Evolutionary conservation across 1,140 invertebrate genomes (phyloP).

Genomic region (Drosophila miranda): DNA sequence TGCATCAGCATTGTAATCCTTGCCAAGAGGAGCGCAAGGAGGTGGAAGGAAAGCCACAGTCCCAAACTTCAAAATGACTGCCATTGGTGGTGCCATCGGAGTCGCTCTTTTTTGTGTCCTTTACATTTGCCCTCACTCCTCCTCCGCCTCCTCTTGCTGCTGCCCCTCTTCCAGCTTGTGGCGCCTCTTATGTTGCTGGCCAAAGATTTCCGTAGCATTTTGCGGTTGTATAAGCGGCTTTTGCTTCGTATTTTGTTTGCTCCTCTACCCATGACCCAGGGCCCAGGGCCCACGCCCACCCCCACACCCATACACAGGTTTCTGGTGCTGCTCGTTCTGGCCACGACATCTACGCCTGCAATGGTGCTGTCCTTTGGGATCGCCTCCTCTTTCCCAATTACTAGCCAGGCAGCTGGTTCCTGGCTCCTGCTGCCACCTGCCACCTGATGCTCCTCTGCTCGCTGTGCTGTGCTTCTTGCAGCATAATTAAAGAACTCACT

Average conservation of each 20-base stretch:
- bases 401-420: neutral
- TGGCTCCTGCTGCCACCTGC: constrained; percentile 5
- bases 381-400: constrained; percentile 1
- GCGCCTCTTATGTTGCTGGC: constrained; percentile 13
- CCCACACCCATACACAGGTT: constrained; percentile 11
- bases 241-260: constrained; percentile 74
- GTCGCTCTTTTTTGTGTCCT: constrained; percentile 6
- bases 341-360: too few species aligned
- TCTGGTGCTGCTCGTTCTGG: constrained; percentile 8
- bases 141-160: neutral
- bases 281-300: constrained; percentile 1
- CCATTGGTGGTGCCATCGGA: constrained; percentile 55
- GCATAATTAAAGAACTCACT: constrained; percentile 80
- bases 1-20: constrained; percentile 56
- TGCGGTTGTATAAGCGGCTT: constrained; percentile 78
- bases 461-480: constrained; percentile 51
- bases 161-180: neutral
- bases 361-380: constrained; percentile 4
- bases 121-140: neutral
- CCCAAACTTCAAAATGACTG: constrained; percentile 76
- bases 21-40: constrained; percentile 21
- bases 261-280: constrained; percentile 6
- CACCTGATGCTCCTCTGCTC: constrained; percentile 20
- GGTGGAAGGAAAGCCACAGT: constrained; percentile 51
- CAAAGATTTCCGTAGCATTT: constrained; percentile 78